Percentiles rank a stretch among this genome's conserved stretches.
Evolutionary conservation across 2,797 vertebrate species (phyloP).

Genomic region (Picus viridis): DNA sequence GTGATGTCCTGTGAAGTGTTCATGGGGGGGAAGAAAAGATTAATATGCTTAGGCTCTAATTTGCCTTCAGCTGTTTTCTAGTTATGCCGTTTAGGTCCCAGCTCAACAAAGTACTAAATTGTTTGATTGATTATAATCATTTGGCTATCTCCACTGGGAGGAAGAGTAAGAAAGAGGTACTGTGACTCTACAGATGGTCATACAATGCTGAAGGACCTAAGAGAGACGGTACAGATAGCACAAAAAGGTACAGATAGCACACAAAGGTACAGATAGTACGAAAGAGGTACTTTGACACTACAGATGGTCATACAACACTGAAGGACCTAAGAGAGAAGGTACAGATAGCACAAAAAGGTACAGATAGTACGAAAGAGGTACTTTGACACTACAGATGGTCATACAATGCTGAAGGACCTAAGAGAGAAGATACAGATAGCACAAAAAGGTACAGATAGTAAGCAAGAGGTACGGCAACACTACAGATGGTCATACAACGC

Average conservation of each 20-base stretch:
- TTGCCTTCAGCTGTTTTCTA: slow-evolving; percentile 26
- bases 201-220: background rate
- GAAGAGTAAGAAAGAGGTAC: background rate
- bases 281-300: too few species aligned
- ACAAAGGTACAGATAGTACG: background rate
- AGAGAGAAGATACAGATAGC: background rate
- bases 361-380: background rate
- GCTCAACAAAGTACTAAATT: slow-evolving; percentile 22
- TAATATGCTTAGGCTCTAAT: background rate
- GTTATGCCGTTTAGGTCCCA: background rate
- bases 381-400: background rate
- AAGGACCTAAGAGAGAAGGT: too few species aligned
- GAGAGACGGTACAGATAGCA: too few species aligned
- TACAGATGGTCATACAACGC: background rate
- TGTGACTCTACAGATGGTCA: background rate
- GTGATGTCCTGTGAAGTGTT: background rate
- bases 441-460: background rate
- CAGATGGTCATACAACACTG: too few species aligned
- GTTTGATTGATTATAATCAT: slow-evolving; percentile 31
- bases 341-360: too few species aligned
- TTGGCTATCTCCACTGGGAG: background rate
- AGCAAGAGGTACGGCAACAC: background rate
- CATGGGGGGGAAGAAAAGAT: background rate
- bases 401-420: background rate
- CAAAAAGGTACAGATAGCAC: background rate